phyloP scores from a whole-genome alignment of 92 coral and sea anemone genomes.

The Phymanthus crucifer region DNA sequence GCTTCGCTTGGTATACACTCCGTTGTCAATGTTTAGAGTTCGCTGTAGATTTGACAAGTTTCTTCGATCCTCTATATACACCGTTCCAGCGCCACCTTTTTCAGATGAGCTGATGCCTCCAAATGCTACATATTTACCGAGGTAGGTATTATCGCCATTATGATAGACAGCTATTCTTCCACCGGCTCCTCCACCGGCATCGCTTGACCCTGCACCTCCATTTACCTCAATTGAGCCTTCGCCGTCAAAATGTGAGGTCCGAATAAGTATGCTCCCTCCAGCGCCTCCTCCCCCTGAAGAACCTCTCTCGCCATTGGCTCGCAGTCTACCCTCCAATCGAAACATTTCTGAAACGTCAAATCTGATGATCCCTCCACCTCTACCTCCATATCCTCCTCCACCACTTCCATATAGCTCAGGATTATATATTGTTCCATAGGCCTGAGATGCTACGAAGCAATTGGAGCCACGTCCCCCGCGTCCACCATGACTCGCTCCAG shows the following conservation, averaged over 20 bases:
- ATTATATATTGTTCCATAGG: conserved; percentile 82
- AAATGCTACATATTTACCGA: conserved; percentile 76
- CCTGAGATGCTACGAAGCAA: conserved; percentile 56
- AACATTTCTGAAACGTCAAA: conserved; percentile 77
- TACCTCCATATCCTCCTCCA: conserved; percentile 63
- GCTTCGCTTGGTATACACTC: conserved; percentile 32
- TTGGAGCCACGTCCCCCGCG: conserved; percentile 86
- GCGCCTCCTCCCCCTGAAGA: conserved; percentile 61
- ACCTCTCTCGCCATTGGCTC: conserved; percentile 85
- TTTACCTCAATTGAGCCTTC: conserved; percentile 82
- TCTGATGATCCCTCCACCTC: conserved; percentile 83
- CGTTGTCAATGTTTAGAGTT: conserved; percentile 71
- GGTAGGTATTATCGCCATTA: conserved; percentile 71
- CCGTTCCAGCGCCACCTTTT: conserved; percentile 90
- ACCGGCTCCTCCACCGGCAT: conserved; percentile 89
- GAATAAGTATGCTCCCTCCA: conserved; percentile 60
- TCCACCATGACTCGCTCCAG: conserved; percentile 95
- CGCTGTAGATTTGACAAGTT: conserved; percentile 62
- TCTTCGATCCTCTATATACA: conserved; percentile 68
- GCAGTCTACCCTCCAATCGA: conserved; percentile 88
- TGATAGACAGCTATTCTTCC: conserved; percentile 89
- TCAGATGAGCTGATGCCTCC: conserved; percentile 80
- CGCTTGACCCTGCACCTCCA: conserved; percentile 62
- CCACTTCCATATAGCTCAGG: conserved; percentile 88
- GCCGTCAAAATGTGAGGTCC: conserved; percentile 84